phyloP scores from a whole-genome alignment of 2,888 invertebrate species.

The Dioctria rufipes region DNA sequence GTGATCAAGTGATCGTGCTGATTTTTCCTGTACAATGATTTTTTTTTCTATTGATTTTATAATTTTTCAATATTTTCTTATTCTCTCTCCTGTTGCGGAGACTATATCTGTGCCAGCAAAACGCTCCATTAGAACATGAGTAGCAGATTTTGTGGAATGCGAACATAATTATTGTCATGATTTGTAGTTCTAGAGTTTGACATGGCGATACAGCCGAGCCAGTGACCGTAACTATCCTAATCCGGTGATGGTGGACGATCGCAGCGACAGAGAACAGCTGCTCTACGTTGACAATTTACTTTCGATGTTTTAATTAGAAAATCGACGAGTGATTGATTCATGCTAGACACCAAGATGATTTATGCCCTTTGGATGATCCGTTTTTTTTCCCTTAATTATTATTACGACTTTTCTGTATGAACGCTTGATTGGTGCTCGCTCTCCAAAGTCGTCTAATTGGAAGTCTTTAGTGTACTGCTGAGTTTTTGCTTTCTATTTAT shows the following conservation, averaged over 20 bases:
- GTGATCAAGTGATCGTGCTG: conserved; percentile 43
- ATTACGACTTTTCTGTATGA: neutral
- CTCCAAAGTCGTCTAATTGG: conserved; percentile 39
- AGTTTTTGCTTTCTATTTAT: neutral
- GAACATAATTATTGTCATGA: conserved; percentile 47
- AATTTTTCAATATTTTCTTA: conserved; percentile 40
- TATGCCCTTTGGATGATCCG: conserved; percentile 44
- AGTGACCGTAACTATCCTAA: neutral
- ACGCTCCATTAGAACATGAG: conserved; percentile 27
- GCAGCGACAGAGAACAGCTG: conserved; percentile 4
- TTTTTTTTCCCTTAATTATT: neutral
- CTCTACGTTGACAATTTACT: conserved; percentile 45
- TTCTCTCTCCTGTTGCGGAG: neutral
- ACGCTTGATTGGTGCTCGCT: conserved; percentile 10
- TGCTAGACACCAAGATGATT: conserved; percentile 44
- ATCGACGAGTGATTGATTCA: conserved; percentile 39
- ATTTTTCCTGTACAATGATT: conserved; percentile 22
- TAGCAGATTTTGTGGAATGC: conserved; percentile 35
- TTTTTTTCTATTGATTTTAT: conserved; percentile 20
- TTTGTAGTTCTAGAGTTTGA: conserved; percentile 1
- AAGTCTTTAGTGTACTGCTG: conserved; percentile 4
- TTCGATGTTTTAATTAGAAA: conserved; percentile 48
- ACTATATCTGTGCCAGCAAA: conserved; percentile 6
- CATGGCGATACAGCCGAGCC: neutral
- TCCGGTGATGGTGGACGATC: neutral